Evolutionary conservation across 2,797 vertebrate genomes (phyloP).

Genomic region (Acropternis orthonyx): DNA sequence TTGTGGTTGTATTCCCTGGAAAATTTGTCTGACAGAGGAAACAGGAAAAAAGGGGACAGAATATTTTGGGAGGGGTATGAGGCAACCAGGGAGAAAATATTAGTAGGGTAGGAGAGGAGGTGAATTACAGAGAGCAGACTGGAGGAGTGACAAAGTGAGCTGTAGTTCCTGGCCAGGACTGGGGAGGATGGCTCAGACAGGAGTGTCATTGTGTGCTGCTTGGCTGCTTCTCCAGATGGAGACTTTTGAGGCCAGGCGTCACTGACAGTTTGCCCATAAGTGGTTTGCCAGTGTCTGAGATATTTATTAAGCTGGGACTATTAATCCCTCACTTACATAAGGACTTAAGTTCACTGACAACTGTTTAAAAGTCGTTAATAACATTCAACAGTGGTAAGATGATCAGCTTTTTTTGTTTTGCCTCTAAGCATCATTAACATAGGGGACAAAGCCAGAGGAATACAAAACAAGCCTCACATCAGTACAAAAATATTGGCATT

Average conservation of each 20-base stretch:
- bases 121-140: neutral
- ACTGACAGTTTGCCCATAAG: neutral
- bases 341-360: neutral
- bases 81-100: neutral
- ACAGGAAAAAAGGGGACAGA: neutral
- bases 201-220: neutral
- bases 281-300: neutral
- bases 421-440: neutral
- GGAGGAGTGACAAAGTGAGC: neutral
- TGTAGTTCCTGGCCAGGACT: neutral
- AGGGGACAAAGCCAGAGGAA: slow-evolving; percentile 34
- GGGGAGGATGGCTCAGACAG: neutral
- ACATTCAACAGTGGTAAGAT: neutral
- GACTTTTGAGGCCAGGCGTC: neutral
- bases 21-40: neutral
- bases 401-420: slow-evolving; percentile 14
- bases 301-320: neutral
- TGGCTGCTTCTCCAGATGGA: slow-evolving; percentile 25
- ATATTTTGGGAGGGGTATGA: neutral
- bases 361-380: neutral
- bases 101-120: neutral
- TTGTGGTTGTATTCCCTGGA: neutral
- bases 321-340: neutral
- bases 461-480: slow-evolving; percentile 38
- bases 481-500: slow-evolving; percentile 34